Conservation (phyloP, 2,888 invertebrate genomes). For the Amphipoea oculea region DNA sequence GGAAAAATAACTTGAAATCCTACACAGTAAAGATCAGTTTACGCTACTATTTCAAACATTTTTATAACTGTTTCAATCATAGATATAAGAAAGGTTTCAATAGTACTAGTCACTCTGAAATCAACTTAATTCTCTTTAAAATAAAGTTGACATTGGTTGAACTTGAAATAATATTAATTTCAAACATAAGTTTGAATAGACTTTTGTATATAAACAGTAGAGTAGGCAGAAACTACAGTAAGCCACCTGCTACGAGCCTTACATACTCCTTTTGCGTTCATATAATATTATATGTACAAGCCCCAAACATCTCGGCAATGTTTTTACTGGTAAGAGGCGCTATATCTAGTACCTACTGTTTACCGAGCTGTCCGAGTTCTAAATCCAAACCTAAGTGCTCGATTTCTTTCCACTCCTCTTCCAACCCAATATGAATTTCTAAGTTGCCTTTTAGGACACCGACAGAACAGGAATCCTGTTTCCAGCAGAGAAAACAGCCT, state of each 20-base stretch:
- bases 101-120: too few species aligned
- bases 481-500: background rate
- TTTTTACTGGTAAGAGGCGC: too few species aligned
- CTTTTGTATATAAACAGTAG: too few species aligned
- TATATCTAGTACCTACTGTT: background rate
- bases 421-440: conserved; percentile 12
- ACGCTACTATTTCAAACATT: too few species aligned
- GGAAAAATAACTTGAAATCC: too few species aligned
- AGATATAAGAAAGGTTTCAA: too few species aligned
- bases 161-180: too few species aligned
- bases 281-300: background rate
- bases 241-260: background rate
- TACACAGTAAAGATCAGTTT: too few species aligned
- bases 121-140: too few species aligned
- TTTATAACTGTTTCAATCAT: too few species aligned
- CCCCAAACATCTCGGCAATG: background rate
- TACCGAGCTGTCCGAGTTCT: background rate
- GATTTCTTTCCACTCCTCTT: conserved; percentile 6
- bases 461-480: background rate
- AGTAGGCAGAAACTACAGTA: background rate
- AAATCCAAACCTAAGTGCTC: background rate
- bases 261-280: background rate
- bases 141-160: too few species aligned
- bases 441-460: background rate
- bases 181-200: too few species aligned